Evolutionary conservation across 2,113 vertebrate species (phyloP).

Genomic region (Rhinolophus ferrumequinum): DNA sequence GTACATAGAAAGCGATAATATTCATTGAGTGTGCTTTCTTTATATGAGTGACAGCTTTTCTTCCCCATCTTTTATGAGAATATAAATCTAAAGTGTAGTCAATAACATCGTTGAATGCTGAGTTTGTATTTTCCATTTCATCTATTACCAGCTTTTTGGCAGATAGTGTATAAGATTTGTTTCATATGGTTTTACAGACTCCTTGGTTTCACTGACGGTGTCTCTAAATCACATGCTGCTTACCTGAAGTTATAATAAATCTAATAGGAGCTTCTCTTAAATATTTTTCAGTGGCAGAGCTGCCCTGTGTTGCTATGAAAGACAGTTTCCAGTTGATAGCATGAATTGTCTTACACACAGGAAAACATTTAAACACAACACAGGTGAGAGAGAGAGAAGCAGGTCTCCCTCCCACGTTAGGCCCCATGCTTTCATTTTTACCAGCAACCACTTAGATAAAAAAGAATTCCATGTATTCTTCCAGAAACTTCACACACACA

Average conservation of each 20-base stretch:
- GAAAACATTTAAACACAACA: conserved; percentile 1
- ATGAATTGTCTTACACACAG: neutral
- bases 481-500: neutral
- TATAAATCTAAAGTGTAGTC: conserved; percentile 30
- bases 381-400: neutral
- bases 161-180: conserved; percentile 5
- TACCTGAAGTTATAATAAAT: neutral
- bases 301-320: conserved; percentile 20
- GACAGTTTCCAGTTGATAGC: neutral
- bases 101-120: conserved; percentile 12
- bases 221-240: conserved; percentile 21
- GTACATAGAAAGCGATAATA: neutral
- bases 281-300: neutral
- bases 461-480: neutral
- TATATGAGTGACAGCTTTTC: conserved; percentile 15
- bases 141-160: neutral
- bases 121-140: conserved; percentile 25
- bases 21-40: conserved; percentile 41
- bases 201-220: neutral
- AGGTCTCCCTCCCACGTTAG: neutral
- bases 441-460: neutral
- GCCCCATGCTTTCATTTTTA: neutral
- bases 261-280: conserved; percentile 15
- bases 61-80: neutral
- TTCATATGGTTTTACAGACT: conserved; percentile 35